phyloP scores from a whole-genome alignment of 2,113 vertebrate genomes.

The Ramphastos sulfuratus region DNA sequence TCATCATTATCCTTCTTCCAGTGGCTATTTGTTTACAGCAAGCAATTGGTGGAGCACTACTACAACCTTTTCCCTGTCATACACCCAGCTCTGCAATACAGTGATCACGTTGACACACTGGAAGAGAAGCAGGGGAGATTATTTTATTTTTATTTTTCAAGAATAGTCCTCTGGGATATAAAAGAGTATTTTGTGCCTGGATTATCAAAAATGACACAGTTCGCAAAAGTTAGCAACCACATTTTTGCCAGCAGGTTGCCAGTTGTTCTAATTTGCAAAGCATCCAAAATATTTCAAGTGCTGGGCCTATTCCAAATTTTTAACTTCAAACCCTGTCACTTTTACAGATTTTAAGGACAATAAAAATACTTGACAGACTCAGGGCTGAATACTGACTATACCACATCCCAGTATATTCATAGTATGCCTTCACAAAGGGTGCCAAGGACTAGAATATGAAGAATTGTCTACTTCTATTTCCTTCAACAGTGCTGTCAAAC shows the following conservation, averaged over 20 bases:
- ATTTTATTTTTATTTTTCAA: not conserved
- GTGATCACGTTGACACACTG: not conserved
- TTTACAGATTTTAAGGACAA: not conserved
- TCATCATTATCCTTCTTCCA: not conserved
- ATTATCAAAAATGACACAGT: not conserved
- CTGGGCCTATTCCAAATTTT: not conserved
- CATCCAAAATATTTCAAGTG: not conserved
- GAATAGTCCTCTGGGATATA: not conserved
- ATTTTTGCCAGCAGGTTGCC: not conserved
- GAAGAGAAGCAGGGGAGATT: not conserved
- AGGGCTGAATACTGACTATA: not conserved
- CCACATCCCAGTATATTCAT: not conserved
- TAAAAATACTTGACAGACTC: not conserved
- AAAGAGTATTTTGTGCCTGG: not conserved
- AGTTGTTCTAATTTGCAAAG: conserved; percentile 5
- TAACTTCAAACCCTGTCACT: not conserved
- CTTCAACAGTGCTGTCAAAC: not conserved
- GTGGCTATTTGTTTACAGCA: not conserved
- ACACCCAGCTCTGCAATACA: not conserved
- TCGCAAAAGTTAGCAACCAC: not conserved
- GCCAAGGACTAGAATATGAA: not conserved
- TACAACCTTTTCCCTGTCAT: not conserved
- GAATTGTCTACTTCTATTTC: not conserved
- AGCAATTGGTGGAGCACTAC: not conserved
- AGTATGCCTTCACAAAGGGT: not conserved